Base-by-base conservation (phyloP, 92 coral and sea anemone genomes). In the Blastomussa wellsi region DNA sequence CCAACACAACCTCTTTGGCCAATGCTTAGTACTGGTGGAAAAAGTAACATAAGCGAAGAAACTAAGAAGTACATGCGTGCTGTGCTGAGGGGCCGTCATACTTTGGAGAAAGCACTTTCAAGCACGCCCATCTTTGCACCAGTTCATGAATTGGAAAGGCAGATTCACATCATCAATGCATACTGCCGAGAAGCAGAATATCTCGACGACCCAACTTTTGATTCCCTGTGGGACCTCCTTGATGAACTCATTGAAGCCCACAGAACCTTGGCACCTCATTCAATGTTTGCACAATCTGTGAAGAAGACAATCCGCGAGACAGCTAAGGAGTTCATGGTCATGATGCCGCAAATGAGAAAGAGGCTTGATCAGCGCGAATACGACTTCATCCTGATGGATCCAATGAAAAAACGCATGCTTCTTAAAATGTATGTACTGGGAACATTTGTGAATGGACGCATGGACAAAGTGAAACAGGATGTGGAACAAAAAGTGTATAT, bases 241-340 rank as follows among this genome's bases (percentile, higher is more conserved):
- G 99, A 97, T 86, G 99, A 97, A 82, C 91, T 97, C 47, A 97
- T 97, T 76, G 99, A 97, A 83, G 99, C 99, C 32, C 99, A 97
- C 76, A 90, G 89, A 86, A 93, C 90, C 49, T 82, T 97, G 60
- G 87, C 93, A 55, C 93, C 98, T 20, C 87, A 86, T 19, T 97
- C 99, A 9, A 81, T 97, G 82, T 97, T 97, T 79, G 89, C 99
- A 3, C 93, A 89, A 60, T 94, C 99, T 8, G 92, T 82, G 66
- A 97, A 97, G 91, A 94, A 89, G 88, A 89, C 98, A 11, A 90
- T 95, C 29, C 94, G 98, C 41, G 95, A 97, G 82, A 97, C 98
- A 71, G 98, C 99, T 47, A 97, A 97, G 82, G 98, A 97, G 78
- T 93, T 97, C 87, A 91, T 91, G 97, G 91, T 88, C 71, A 72